Percentiles rank a stretch among this genome's conserved stretches.
Evolutionary conservation across 1,140 invertebrate species (phyloP).

Genomic region (Drosophila kurseongensis): DNA sequence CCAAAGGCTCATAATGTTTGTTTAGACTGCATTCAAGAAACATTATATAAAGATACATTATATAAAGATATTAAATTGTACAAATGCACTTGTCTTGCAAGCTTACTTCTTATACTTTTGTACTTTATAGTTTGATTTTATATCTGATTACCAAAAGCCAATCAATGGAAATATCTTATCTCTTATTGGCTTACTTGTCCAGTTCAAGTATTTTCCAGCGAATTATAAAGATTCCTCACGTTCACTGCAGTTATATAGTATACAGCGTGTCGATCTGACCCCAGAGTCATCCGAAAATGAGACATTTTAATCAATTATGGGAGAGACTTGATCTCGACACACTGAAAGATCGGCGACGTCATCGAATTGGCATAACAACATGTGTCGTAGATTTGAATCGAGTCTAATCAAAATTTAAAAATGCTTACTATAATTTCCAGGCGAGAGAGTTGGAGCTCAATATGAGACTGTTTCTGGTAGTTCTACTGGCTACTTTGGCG

Average conservation of each 20-base stretch:
- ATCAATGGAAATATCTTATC: slow-evolving; percentile 18
- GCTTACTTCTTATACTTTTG: not conserved
- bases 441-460: slow-evolving; percentile 34
- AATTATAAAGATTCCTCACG: not conserved
- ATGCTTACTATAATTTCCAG: slow-evolving; percentile 46
- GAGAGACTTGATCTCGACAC: slow-evolving; percentile 12
- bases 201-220: slow-evolving; percentile 3
- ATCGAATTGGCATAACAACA: slow-evolving; percentile 22
- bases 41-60: not conserved
- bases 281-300: slow-evolving; percentile 31
- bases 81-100: not conserved
- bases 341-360: slow-evolving; percentile 37
- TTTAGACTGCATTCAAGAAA: not conserved
- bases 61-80: not conserved
- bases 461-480: slow-evolving; percentile 69
- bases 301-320: slow-evolving; percentile 53
- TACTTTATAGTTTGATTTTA: slow-evolving; percentile 9
- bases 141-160: slow-evolving; percentile 1
- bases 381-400: slow-evolving; percentile 11
- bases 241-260: slow-evolving; percentile 7
- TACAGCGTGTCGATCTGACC: slow-evolving; percentile 41
- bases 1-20: not conserved
- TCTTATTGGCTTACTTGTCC: slow-evolving; percentile 2
- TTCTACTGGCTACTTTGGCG: slow-evolving; percentile 65
- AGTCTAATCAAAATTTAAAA: slow-evolving; percentile 48